Evolutionary conservation across 35 echinoderm and acorn worm species (phyloP).

Genomic region (Holothuria glaberrima): DNA sequence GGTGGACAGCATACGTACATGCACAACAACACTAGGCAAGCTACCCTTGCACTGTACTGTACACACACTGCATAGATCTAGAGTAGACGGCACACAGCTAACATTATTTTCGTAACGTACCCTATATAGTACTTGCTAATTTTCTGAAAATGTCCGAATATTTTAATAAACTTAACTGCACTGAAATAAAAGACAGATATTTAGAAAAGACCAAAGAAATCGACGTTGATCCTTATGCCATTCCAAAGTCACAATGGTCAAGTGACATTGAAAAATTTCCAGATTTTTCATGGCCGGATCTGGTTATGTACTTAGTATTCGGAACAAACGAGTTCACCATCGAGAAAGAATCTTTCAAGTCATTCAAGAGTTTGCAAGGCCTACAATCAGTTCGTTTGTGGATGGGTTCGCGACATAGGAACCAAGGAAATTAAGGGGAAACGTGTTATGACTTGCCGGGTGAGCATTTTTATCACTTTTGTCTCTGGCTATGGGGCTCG

Average conservation of each 20-base stretch:
- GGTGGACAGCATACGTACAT: slow-evolving; percentile 9
- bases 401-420: slow-evolving; percentile 38
- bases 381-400: slow-evolving; percentile 56
- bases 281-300: slow-evolving; percentile 25
- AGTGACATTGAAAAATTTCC: slow-evolving; percentile 18
- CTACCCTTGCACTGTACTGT: not conserved
- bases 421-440: slow-evolving; percentile 2
- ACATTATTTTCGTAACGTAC: not conserved
- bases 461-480: slow-evolving; percentile 8
- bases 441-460: slow-evolving; percentile 39
- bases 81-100: not conserved
- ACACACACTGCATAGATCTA: not conserved
- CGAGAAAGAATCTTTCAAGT: slow-evolving; percentile 5
- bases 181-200: slow-evolving; percentile 40
- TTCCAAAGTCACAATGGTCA: slow-evolving; percentile 13
- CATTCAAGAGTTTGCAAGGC: slow-evolving; percentile 47
- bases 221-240: slow-evolving; percentile 33
- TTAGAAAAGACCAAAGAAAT: not conserved
- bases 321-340: slow-evolving; percentile 1
- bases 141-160: slow-evolving; percentile 13
- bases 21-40: slow-evolving; percentile 23
- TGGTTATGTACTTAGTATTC: slow-evolving; percentile 36
- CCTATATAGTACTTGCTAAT: not conserved
- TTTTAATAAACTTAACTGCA: slow-evolving; percentile 18
- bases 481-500: not conserved